Evolutionary conservation across 1,140 invertebrate genomes (phyloP).

Genomic region (Drosophila pandora): DNA sequence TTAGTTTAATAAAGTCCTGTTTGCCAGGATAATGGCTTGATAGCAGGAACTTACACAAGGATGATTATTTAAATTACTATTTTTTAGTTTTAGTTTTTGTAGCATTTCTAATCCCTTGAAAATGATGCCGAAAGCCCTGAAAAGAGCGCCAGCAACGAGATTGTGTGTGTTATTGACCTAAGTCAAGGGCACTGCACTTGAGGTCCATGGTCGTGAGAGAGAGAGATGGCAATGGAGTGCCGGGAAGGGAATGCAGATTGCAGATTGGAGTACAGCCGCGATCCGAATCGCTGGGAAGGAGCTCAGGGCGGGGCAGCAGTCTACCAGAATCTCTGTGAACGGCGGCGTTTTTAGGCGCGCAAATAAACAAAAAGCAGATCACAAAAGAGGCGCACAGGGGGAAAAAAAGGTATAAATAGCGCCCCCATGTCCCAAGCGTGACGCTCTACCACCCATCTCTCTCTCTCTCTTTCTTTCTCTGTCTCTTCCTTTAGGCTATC

Average conservation of each 20-base stretch:
- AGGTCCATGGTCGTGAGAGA: conserved; percentile 1
- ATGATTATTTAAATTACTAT: too few relatives aligned
- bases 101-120: neutral
- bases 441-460: conserved; percentile 18
- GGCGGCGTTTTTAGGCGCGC: conserved; percentile 63
- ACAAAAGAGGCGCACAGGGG: conserved; percentile 22
- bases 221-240: conserved; percentile 16
- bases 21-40: neutral
- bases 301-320: neutral
- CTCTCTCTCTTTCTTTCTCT: neutral
- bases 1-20: conserved; percentile 31
- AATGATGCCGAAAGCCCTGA: neutral
- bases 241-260: conserved; percentile 45
- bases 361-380: conserved; percentile 50
- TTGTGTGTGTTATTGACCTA: conserved; percentile 59
- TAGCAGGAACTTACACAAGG: neutral
- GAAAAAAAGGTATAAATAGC: conserved; percentile 60
- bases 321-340: conserved; percentile 17
- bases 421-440: conserved; percentile 44
- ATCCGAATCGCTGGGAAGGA: conserved; percentile 24
- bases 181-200: conserved; percentile 66
- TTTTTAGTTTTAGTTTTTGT: neutral
- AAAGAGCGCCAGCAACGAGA: conserved; percentile 16
- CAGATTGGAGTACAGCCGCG: conserved; percentile 34
- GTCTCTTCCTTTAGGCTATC: neutral